Evolutionary conservation across 2,888 invertebrate species (phyloP).

Genomic region (Meiosimyza platycephala): DNA sequence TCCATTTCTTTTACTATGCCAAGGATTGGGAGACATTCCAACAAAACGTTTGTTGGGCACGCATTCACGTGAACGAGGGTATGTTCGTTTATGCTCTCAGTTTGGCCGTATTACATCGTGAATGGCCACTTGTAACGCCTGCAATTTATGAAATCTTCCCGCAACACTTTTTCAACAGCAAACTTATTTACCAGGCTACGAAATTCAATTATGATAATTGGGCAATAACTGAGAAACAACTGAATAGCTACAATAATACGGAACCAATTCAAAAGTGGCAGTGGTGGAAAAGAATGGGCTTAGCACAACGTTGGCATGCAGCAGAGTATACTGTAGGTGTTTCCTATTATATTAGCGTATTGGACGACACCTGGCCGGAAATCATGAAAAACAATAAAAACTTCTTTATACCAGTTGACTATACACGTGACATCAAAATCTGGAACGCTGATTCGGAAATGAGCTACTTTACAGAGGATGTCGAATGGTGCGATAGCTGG

Average conservation of each 20-base stretch:
- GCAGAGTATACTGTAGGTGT: neutral
- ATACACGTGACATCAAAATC: slow-evolving; percentile 6
- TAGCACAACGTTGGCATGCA: neutral
- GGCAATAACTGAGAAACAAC: slow-evolving; percentile 36
- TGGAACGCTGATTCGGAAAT: slow-evolving; percentile 69
- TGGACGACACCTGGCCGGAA: neutral
- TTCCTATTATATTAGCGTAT: neutral
- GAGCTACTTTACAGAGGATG: slow-evolving; percentile 77
- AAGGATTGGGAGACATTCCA: slow-evolving; percentile 77
- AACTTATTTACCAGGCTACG: slow-evolving; percentile 74
- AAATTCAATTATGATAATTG: slow-evolving; percentile 67
- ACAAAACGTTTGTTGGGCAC: slow-evolving; percentile 75
- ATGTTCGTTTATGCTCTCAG: slow-evolving; percentile 74
- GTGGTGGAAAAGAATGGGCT: neutral
- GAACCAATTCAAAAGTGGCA: too few relatives aligned
- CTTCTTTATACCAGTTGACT: slow-evolving; percentile 9
- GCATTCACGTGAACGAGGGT: slow-evolving; percentile 74
- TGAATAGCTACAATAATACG: slow-evolving; percentile 1
- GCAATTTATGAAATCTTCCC: slow-evolving; percentile 79
- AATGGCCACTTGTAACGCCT: slow-evolving; percentile 74
- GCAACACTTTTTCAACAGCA: slow-evolving; percentile 74
- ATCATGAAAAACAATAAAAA: neutral
- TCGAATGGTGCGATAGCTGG: slow-evolving; percentile 73
- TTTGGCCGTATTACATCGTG: slow-evolving; percentile 72
- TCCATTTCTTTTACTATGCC: slow-evolving; percentile 74